Evolutionary conservation across 2,888 invertebrate species (phyloP), one percentile per base, ranked within the genome.

Genomic region (Penaeus monodon): DNA sequence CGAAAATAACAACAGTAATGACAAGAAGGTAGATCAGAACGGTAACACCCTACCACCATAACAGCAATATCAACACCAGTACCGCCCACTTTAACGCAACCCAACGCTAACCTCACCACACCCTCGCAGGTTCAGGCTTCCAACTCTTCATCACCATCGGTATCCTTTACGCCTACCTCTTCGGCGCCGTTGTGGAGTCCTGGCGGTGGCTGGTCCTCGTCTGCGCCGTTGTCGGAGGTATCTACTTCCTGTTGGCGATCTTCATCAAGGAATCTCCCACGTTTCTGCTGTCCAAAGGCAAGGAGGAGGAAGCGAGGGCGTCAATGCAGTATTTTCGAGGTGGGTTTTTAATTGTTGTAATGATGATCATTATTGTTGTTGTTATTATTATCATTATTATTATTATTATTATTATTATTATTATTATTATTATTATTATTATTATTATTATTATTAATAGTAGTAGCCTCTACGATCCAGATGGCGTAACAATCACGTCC

Each of bases 191-290:
- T 0, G 96, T 93, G 92, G 94, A 95, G 0, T 93, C 94, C 0
- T 96, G 96, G 93, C 92, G 93, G 65, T 93, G 93, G 0, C 92
- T 95, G 64, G 93, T 95, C 14, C 92, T 93, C 91, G 91, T 95
- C 10, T 96, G 96, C 82, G 93, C 95, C 0, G 29, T 64, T 2
- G 49, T 82, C 7, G 82, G 73, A 10, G n/a, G 49, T 12, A 24
- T 82, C 6, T 82, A 73, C 63, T 29, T 68, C 29, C 44, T 82
- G 20, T 10, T 82, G 70, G 82, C 82, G 92, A 94, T 95, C 91
- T 94, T 95, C 90, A 95, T 96, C 94, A 97, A 97, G 0, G 98
- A 98, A 91, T 95, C 96, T 1, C 97, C 98, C 0, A 94, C 95
- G 88, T 96, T 94, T 91, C 93, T 95, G 66, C 92, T 96, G 0